Base-by-base conservation (phyloP, 2,888 invertebrate genomes). In the Zaprionus bogoriensis region DNA sequence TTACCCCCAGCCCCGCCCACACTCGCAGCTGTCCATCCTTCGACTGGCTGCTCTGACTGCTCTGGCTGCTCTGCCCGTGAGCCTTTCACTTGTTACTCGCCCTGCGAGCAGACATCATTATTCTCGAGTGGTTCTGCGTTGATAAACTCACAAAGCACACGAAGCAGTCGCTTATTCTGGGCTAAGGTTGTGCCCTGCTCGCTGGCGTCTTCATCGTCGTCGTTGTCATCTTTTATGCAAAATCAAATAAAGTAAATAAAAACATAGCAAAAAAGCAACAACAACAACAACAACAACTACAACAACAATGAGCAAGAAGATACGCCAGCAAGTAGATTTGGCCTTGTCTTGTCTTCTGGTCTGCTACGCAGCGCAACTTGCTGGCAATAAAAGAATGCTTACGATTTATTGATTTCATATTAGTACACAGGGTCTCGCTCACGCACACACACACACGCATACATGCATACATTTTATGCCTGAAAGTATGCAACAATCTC, bases 321-420 rank as follows among this genome's bases (percentile, higher is more conserved):
- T 7, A 25, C 17, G 12, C 12, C 52, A 30, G 46, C 47, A 57
- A 47, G 50, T 22, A 19, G 45, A 25, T 28, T 53, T 48, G 64
- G 57, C 42, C 44, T 39, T 55, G 41, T 51, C 57, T 51, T 42
- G 23, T 51, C 42, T 50, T 51, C 25, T 44, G 42, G 74, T 57
- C 71, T 74, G 58, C 39, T 51, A 27, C 51, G 65, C 53, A 65
- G 60, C 62, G 45, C 57, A 79, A 60, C 61, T 63, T 41, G 58
- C 50, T 52, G 78, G 54, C 64, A 67, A 71, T 74, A 83, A 76
- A 76, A 71, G 59, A 76, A 63, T 65, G 63, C 74, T 77, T 70
- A 74, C 74, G 66, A 68, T 87, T 87, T 87, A 81, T 81, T 77
- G 80, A 81, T 81, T 81, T 81, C 72, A 77, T 87, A 80, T 80